These are phyloP conservation scores for Pseudocheirus occidentalis DNA, from an alignment of 2,797 vertebrate species.

Conservation along the genomic window DNA sequence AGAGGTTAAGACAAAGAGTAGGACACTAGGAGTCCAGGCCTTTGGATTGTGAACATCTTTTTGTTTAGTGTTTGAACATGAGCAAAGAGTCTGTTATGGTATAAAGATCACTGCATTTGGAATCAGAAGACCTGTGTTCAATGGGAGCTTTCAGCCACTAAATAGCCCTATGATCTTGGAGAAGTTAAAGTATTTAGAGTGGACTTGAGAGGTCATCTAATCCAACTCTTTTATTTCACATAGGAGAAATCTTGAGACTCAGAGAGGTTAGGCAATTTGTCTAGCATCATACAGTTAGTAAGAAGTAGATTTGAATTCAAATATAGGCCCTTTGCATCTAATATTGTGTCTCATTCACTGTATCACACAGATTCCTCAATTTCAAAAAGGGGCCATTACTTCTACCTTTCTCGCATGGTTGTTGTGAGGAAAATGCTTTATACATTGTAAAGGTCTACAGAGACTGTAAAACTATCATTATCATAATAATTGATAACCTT, in stretches of 20 bases:
- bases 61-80: background rate
- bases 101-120: conserved; percentile 9
- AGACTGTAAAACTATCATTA: background rate
- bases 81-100: background rate
- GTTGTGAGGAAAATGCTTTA: background rate
- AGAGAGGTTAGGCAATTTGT: background rate
- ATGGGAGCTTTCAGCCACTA: background rate
- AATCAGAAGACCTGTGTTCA: conserved; percentile 6
- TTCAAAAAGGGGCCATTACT: background rate
- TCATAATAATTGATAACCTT: background rate
- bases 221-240: background rate
- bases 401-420: background rate
- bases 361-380: background rate
- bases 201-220: background rate
- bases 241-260: background rate
- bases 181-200: background rate
- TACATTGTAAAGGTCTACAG: background rate
- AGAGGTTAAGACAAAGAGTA: background rate
- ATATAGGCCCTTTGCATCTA: background rate
- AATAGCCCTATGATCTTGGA: background rate
- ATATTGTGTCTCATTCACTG: background rate
- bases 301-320: background rate
- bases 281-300: background rate
- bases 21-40: background rate
- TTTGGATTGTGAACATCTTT: conserved; percentile 16